Percentiles rank a stretch among this genome's conserved stretches.
Evolutionary conservation across 1,140 invertebrate genomes (phyloP).

Genomic region (Drepana arcuata): DNA sequence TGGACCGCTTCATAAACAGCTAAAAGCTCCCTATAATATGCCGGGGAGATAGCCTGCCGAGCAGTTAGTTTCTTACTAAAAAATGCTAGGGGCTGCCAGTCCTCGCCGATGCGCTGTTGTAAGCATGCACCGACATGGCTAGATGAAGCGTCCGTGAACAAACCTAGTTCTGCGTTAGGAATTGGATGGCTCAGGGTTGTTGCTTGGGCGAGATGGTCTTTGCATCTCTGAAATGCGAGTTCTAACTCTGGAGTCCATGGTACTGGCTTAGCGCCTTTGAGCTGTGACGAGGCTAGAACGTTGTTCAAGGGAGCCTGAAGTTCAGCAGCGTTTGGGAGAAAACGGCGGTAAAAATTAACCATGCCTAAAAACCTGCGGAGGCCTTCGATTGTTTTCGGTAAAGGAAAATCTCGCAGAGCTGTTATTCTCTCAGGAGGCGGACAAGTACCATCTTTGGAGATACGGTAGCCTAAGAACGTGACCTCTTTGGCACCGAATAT

Average conservation of each 20-base stretch:
- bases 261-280: background rate
- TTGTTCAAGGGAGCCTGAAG: background rate
- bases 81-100: conserved; percentile 19
- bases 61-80: conserved; percentile 39
- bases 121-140: background rate
- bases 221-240: background rate
- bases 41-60: conserved; percentile 29
- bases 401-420: background rate
- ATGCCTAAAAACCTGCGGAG: background rate
- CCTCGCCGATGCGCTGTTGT: background rate
- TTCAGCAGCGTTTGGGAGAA: background rate
- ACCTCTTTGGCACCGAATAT: background rate
- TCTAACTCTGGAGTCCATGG: background rate
- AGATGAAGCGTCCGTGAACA: background rate
- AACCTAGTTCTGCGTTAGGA: background rate
- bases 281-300: background rate
- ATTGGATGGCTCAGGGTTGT: background rate
- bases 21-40: conserved; percentile 47
- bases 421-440: background rate
- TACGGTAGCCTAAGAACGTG: background rate
- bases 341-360: background rate
- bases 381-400: background rate
- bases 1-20: conserved; percentile 55
- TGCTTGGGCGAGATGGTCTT: background rate
- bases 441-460: background rate